phyloP scores from a whole-genome alignment of 2,797 vertebrate genomes.

The Propithecus perrieri region DNA sequence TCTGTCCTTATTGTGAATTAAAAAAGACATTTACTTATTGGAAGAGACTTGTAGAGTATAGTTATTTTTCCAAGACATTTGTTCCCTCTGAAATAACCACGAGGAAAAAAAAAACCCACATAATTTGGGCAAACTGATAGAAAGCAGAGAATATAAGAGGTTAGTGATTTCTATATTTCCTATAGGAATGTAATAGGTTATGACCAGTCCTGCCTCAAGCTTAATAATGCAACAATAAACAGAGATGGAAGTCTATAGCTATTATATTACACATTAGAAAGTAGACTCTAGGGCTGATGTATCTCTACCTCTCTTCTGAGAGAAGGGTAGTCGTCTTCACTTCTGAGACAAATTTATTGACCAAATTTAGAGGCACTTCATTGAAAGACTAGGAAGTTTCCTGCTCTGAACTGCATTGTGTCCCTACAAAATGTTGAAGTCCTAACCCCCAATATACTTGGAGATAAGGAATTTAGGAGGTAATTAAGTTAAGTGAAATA shows the following conservation, averaged over 20 bases:
- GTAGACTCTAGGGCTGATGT: not conserved
- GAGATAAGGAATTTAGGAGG: not conserved
- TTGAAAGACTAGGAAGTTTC: not conserved
- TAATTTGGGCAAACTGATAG: not conserved
- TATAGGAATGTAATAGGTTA: not conserved
- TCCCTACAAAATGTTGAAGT: not conserved
- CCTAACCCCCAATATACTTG: too few species aligned
- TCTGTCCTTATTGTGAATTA: not conserved
- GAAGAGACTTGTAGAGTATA: not conserved
- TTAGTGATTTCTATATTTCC: not conserved
- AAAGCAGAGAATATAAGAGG: not conserved
- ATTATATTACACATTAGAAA: not conserved
- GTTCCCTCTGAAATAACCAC: not conserved
- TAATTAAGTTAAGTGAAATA: not conserved
- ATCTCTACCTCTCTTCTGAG: not conserved
- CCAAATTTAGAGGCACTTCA: not conserved
- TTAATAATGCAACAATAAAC: not conserved
- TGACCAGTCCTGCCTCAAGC: not conserved
- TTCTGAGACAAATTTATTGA: not conserved
- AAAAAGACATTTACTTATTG: not conserved
- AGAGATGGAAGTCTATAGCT: not conserved
- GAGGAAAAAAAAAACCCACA: not conserved
- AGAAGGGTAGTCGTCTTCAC: not conserved
- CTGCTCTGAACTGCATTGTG: not conserved
- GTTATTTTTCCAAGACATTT: not conserved